Base-by-base conservation (phyloP, 2,888 invertebrate species). In the Mesorhabditis spiculigera region DNA sequence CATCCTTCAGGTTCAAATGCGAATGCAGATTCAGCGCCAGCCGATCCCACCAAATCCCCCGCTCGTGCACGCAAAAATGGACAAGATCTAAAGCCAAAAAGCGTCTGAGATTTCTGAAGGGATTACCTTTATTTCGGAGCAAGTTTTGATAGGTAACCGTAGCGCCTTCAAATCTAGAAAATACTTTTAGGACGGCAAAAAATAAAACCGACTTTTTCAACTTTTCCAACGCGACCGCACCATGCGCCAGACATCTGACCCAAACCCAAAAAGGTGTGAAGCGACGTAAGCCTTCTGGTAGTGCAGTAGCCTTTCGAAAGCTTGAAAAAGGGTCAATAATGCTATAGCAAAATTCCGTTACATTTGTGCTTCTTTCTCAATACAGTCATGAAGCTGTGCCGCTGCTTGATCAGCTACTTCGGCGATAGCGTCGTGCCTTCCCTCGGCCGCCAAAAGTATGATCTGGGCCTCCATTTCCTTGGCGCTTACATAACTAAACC, bases 1-100 rank as follows among this genome's bases (percentile, higher is more conserved):
- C 74, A 3, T 71, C 63, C 16, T 66, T 41, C 10, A 72, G 71
- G 41, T 76, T 78, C 61, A 76, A 61, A 70, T 78, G 78, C 72
- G 87, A 89, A 68, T 91, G 89, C 43, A 90, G 86, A 77, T 91
- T 90, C 0, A 91, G 87, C 0, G 91, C 89, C 69, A 90, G 88
- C 76, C 91, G 89, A 43, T 90, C 89, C 83, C 89, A 91, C 88
- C 88, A 88, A 65, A 85, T 81, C 4, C 91, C 88, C 45, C 88
- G 82, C 68, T 85, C 85, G 70, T 86, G 84, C 42, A 74, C 70
- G 72, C 87, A 86, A 77, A 87, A 88, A 4, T 80, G 74, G 2
- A 69, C 67, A 3, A 76, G 43, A 6, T 70, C 81, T 81, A 45
- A 6, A 72, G 64, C 61, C 4, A 43, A 65, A 50, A 58, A 28